Percentiles rank a stretch among this genome's conserved stretches.
phyloP scores from a whole-genome alignment of 2,113 vertebrate genomes.

The Lophochroa leadbeateri region DNA sequence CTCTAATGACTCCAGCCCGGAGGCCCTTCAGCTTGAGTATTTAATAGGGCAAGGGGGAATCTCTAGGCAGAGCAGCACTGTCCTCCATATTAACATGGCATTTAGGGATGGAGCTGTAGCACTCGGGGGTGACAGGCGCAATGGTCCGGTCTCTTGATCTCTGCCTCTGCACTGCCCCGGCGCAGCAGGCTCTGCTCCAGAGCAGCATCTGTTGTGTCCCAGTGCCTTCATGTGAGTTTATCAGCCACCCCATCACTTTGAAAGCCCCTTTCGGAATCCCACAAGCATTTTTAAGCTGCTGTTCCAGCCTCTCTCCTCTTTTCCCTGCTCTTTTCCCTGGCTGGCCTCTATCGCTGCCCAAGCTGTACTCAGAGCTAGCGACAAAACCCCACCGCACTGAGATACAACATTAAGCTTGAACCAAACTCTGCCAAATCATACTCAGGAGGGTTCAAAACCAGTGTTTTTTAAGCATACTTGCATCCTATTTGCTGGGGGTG shows the following conservation, averaged over 20 bases:
- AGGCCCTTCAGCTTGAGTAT: conserved; percentile 40
- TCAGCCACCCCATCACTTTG: not conserved
- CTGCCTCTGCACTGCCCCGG: not conserved
- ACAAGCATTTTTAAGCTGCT: not conserved
- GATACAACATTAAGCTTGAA: accelerated
- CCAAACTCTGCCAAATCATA: not conserved
- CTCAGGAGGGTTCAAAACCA: not conserved
- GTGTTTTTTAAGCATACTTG: not conserved
- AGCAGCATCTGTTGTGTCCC: not conserved
- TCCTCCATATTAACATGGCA: not conserved
- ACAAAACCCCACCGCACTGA: accelerated
- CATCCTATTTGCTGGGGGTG: not conserved
- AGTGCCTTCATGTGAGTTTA: not conserved
- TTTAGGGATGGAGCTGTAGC: not conserved
- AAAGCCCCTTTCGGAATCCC: not conserved
- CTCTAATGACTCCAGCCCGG: conserved; percentile 30
- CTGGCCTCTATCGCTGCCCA: not conserved
- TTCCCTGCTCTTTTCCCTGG: not conserved
- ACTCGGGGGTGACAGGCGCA: not conserved
- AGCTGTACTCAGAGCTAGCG: not conserved
- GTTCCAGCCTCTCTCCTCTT: not conserved
- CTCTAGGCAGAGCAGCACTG: not conserved
- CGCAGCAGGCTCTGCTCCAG: not conserved
- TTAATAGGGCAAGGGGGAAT: not conserved
- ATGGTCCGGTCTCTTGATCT: not conserved